Evolutionary conservation across 2,888 invertebrate species (phyloP), one percentile per base, ranked within the genome.

Genomic region (Orthonychiurus folsomi): DNA sequence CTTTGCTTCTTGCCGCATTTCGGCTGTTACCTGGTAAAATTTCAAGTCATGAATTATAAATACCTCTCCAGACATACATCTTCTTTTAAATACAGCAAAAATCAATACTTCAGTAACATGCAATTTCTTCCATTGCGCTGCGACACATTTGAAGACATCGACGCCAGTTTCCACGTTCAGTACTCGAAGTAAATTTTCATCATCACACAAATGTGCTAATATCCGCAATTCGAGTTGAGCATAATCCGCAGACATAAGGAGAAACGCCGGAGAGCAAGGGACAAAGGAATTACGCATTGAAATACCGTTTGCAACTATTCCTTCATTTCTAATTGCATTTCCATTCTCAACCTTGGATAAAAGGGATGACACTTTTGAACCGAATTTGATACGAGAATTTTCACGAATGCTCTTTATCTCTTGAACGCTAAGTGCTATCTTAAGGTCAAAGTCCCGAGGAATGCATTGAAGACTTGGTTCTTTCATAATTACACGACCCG

Each of bases 171-270:
- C n/a, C n/a, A n/a, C n/a, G 67, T 80, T 81, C 20, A 84, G 75
- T 2, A 80, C 76, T 53, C 79, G 77, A 57, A 85, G 80, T 48
- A 96, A 79, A 55, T 82, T 80, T 5, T 77, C 70, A 78, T 97
- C 97, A 67, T 83, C 80, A 9, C 91, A 89, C 65, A 95, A 83
- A 79, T 96, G 94, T 21, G 96, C 90, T 72, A 99, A 79, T 64
- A 99, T 85, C 71, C 99, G 82, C 77, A 99, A 83, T 79, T 99
- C 99, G 65, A 99, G 77, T 78, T 99, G 99, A 73, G 93, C 93
- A 79, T 93, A 99, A 80, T 99, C 97, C 0, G 94, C 94, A 0
- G 95, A 88, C 55, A 99, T 77, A 61, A 97, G 79, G 55, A 87
- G 78, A 52, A 77, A 76, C 61, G 78, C 81, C 76, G 56, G 15